A percentile compares a stretch with the other conserved stretches of the same genome.
These are phyloP conservation scores for Turritopsis rubra DNA, from an alignment of 30 jellyfish, hydroid and myxozoan species.

Conservation along the genomic window DNA sequence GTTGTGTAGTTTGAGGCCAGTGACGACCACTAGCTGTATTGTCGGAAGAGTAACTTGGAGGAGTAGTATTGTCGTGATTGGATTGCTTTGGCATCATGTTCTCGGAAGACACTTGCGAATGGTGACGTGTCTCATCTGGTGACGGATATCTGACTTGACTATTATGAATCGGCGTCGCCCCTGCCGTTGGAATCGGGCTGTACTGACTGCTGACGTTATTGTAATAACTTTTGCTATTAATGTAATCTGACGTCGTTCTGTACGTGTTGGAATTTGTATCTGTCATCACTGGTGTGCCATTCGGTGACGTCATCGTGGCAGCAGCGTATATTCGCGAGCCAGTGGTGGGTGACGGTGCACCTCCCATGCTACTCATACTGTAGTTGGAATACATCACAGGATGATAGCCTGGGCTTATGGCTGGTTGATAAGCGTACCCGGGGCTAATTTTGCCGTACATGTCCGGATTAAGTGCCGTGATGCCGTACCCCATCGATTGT, in stretches of 20 bases:
- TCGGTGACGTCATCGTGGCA: conserved; percentile 30
- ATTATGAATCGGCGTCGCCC: conserved; percentile 13
- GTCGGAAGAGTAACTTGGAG: conserved; percentile 7
- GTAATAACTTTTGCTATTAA: conserved; percentile 24
- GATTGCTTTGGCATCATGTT: not conserved
- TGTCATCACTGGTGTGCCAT: conserved; percentile 27
- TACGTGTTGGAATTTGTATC: conserved; percentile 17
- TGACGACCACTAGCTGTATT: not conserved
- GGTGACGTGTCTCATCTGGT: conserved; percentile 34
- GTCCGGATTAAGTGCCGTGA: conserved; percentile 60
- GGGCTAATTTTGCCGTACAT: conserved; percentile 85
- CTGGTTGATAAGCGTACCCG: conserved; percentile 74
- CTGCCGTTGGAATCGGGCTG: conserved; percentile 38
- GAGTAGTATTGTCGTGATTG: not conserved
- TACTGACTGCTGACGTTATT: conserved; percentile 15
- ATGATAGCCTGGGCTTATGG: conserved; percentile 80
- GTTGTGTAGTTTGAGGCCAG: conserved; percentile 15
- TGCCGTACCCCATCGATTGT: conserved; percentile 77
- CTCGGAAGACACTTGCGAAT: not conserved
- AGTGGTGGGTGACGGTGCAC: conserved; percentile 55
- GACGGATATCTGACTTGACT: conserved; percentile 29
- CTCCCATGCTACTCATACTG: conserved; percentile 53
- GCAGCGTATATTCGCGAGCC: conserved; percentile 17
- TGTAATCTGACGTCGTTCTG: conserved; percentile 30
- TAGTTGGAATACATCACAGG: conserved; percentile 90